Evolutionary conservation across 2,797 vertebrate species (phyloP), one percentile per base, ranked within the genome.

Genomic region (Poeciliopsis paucimaculata): DNA sequence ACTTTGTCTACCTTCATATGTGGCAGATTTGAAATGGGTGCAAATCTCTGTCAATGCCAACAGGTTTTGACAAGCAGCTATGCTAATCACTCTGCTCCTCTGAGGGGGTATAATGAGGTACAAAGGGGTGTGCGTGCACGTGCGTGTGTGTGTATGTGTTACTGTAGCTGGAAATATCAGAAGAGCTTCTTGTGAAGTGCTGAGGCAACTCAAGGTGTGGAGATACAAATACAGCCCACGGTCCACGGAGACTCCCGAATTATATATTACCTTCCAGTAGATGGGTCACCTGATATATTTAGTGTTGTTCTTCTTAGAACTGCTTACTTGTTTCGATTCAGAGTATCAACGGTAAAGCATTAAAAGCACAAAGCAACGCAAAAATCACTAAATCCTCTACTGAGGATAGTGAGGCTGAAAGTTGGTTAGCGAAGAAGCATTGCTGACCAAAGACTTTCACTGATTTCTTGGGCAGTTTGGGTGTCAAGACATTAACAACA

Each of bases 1-100:
- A 89, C 81, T 89, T 85, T 86, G 91, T 84, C 64, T 88, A 84
- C 83, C 86, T 90, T 87, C 88, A 43, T 84, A 80, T 72, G 72
- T 74, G 78, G 76, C 84, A 23, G 87, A 85, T 91, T 93, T 93
- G 91, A 92, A 93, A 92, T 70, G 77, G 75, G 57, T 79, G 85
- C 77, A 88, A 81, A 90, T 93, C 87, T 90, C 85, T 89, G 91
- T 94, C 93, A 92, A 90, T 90, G 89, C 92, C 87, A 91, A 89
- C 82, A 73, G 55, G 82, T 81, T 77, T 86, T 81, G 89, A 91
- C 88, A 79, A 84, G 87, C 88, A 80, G 83, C 81, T 73, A 87
- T 82, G 91, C 83, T 87, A 86, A 92, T 84, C 87, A 84, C 75
- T 82, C 43, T 11, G 79, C 80, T 88, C 87, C 83, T 81, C 78